A percentile compares a stretch with the other conserved stretches of the same genome.
Evolutionary conservation across 2,888 invertebrate species (phyloP).

Genomic region (Uloborus plumipes): DNA sequence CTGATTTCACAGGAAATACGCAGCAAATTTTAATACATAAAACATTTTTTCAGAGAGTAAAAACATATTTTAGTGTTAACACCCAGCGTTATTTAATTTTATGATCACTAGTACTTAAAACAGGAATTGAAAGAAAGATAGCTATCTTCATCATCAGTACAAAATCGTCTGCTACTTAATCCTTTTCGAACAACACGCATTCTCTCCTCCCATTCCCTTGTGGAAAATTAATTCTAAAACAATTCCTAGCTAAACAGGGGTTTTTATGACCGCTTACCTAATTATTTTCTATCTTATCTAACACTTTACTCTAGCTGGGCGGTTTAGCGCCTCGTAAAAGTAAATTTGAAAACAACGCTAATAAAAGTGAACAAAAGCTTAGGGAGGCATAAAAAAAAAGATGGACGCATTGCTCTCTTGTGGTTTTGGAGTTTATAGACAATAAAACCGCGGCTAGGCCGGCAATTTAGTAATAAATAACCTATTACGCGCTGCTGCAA

Average conservation of each 20-base stretch:
- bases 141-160: too few species aligned
- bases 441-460: constrained; percentile 43
- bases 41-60: too few species aligned
- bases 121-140: too few species aligned
- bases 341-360: constrained; percentile 16
- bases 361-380: constrained; percentile 2
- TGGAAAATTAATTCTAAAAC: constrained; percentile 32
- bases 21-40: too few species aligned
- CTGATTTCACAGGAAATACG: too few species aligned
- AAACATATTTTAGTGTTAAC: too few species aligned
- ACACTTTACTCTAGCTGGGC: constrained; percentile 9
- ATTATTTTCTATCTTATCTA: constrained; percentile 41
- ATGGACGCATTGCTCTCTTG: background rate
- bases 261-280: constrained; percentile 32
- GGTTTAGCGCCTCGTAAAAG: constrained; percentile 11
- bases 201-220: constrained; percentile 1
- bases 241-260: constrained; percentile 23
- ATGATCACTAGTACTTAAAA: too few species aligned
- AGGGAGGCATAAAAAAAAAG: constrained; percentile 1
- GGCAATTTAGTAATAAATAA: constrained; percentile 41
- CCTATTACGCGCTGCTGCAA: constrained; percentile 26
- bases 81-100: too few species aligned
- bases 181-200: too few species aligned
- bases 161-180: too few species aligned
- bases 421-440: constrained; percentile 41